A percentile compares a stretch with the other conserved stretches of the same genome.
phyloP scores from a whole-genome alignment of 2,113 vertebrate genomes.

The Hemibates koningsi region DNA sequence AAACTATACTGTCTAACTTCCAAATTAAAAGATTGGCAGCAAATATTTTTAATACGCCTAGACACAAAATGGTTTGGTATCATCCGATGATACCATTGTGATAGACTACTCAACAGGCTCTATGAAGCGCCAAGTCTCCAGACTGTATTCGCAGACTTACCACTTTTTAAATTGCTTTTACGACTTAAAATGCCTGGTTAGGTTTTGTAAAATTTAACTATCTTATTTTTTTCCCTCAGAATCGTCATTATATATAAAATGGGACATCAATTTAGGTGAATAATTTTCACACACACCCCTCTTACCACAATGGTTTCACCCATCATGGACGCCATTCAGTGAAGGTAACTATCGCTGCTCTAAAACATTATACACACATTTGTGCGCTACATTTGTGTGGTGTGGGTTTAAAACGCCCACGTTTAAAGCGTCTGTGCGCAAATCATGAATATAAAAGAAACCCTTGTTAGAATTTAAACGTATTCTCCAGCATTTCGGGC shows the following conservation, averaged over 20 bases:
- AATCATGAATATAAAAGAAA: neutral
- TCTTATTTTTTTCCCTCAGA: accelerated
- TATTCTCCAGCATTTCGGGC: neutral
- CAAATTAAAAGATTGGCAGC: accelerated
- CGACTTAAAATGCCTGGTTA: accelerated
- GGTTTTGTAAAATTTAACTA: accelerated
- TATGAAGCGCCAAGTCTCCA: neutral
- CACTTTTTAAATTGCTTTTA: accelerated
- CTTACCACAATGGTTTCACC: conserved; percentile 34
- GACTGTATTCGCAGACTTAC: neutral
- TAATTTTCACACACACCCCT: neutral
- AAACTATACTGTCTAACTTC: accelerated
- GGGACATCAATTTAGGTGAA: accelerated
- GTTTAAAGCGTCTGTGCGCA: accelerated
- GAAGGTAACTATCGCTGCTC: conserved; percentile 57
- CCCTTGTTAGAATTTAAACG: neutral
- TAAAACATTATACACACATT: neutral
- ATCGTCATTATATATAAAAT: neutral
- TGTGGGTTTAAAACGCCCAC: accelerated
- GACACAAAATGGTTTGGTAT: conserved; percentile 7
- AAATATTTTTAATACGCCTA: neutral
- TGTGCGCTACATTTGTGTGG: accelerated
- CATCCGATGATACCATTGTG: conserved; percentile 35
- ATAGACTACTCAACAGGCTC: neutral
- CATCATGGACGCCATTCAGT: conserved; percentile 61